Base-by-base conservation (phyloP, 2,888 invertebrate genomes). In the Rhogogaster chlorosoma region DNA sequence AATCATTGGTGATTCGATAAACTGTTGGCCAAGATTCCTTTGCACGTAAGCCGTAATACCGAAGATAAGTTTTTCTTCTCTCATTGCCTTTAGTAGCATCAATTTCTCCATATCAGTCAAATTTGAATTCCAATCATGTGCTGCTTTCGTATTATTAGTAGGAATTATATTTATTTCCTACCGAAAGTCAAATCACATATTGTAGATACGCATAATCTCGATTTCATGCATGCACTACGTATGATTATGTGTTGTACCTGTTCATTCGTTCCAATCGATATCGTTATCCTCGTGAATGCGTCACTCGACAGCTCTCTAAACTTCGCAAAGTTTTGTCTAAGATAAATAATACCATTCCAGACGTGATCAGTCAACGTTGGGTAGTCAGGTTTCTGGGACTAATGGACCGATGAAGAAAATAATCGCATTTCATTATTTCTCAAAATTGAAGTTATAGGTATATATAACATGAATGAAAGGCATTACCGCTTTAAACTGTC, bases 1-100 rank as follows among this genome's bases (percentile, higher is more conserved):
- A 4, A 97, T 96, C 42, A 97, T 95, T 0, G 98, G 97, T 86
- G 97, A 97, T 93, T 98, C 98, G 6, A 98, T 96, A 92, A 98
- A 98, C 80, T 95, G 94, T 83, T 95, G 93, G 0, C 98, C 98
- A 26, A 98, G 95, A 88, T 97, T 97, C 53, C 94, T 94, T 89
- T 96, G 95, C 0, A 98, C 97, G 93, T 97, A 98, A 87, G 97
- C 96, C 0, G 97, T 96, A 10, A 98, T 96, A 1, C 97, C 97
- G 90, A 97, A 96, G 38, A 98, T 96, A 29, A 98, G 94, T 93
- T 97, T 97, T 90, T 98, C 97, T 92, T 97, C 97, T 88, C 96
- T 96, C 78, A 98, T 94, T 38, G 96, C 94, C 93, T 97, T 97
- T 2, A 98, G 92, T 49, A 98, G 92, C 95, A 98, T 96, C 12